These are phyloP conservation scores for Pseudomyrmex dendroicus DNA, from an alignment of 1,140 invertebrate species.

Conservation along the genomic window DNA sequence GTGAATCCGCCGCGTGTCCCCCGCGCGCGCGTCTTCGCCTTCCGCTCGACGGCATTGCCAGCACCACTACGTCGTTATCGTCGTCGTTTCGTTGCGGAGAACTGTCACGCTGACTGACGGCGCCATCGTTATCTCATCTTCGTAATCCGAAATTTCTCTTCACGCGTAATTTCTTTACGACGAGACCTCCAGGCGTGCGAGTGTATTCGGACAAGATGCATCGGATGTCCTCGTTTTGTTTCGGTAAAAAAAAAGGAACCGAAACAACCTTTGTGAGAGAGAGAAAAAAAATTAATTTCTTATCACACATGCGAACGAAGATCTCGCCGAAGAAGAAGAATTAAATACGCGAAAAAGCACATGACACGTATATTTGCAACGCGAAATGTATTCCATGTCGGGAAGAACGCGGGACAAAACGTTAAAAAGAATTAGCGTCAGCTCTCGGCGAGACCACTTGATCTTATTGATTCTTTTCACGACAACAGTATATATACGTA, in stretches of 20 bases:
- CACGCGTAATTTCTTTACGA: too few relatives aligned
- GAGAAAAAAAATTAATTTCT: too few relatives aligned
- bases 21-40: slow-evolving; percentile 14
- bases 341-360: too few relatives aligned
- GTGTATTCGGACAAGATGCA: too few relatives aligned
- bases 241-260: too few relatives aligned
- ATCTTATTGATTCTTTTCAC: slow-evolving; percentile 31
- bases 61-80: not conserved
- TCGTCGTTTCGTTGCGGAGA: not conserved
- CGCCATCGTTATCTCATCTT: not conserved
- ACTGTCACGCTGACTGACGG: slow-evolving; percentile 16
- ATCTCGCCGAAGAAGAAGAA: too few relatives aligned
- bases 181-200: too few relatives aligned
- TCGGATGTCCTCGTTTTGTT: too few relatives aligned
- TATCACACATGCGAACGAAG: too few relatives aligned
- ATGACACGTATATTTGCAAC: too few relatives aligned
- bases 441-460: not conserved
- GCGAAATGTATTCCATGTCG: not conserved
- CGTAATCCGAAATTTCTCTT: slow-evolving; percentile 4
- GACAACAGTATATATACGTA: not conserved
- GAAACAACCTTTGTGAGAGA: too few relatives aligned
- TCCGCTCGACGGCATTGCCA: slow-evolving; percentile 27
- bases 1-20: slow-evolving; percentile 12
- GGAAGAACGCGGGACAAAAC: not conserved
- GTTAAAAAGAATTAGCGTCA: slow-evolving; percentile 13